Percentiles rank a stretch among this genome's conserved stretches.
phyloP scores from a whole-genome alignment of 1,140 invertebrate species.

The Phymastichus coffea region DNA sequence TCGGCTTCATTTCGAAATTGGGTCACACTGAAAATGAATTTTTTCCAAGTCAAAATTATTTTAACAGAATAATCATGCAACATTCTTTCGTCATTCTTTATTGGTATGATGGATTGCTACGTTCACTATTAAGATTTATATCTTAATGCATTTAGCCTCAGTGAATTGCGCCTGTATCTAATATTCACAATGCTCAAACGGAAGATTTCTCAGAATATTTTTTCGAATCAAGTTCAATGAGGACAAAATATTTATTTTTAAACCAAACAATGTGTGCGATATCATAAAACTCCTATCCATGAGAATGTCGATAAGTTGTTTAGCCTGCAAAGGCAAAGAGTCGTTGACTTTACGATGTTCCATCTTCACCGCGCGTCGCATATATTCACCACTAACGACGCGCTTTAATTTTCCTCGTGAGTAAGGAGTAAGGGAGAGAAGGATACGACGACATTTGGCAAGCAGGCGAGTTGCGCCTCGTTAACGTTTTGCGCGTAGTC shows the following conservation, averaged over 20 bases:
- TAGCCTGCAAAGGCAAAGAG: background rate
- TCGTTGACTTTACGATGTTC: background rate
- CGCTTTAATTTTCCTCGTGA: constrained; percentile 17
- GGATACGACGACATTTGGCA: constrained; percentile 21
- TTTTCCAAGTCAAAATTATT: background rate
- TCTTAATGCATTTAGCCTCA: no score
- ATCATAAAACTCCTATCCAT: background rate
- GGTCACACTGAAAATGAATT: no score
- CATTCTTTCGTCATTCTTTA: no score
- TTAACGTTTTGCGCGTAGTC: background rate
- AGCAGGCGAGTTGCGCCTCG: background rate
- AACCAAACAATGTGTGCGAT: no score
- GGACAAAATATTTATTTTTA: no score
- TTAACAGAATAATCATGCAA: background rate
- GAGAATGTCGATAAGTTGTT: background rate
- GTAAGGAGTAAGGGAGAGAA: background rate
- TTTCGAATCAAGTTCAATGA: no score
- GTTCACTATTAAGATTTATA: no score
- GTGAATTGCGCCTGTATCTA: no score
- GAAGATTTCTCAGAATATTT: no score
- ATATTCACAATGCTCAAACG: no score
- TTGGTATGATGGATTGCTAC: no score
- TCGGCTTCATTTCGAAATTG: no score
- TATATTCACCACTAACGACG: background rate
- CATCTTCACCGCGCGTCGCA: background rate